Percentiles rank a stretch among this genome's conserved stretches.
These are phyloP conservation scores for Peromyscus nudipes DNA, from an alignment of 2,797 vertebrate species.

Conservation along the genomic window DNA sequence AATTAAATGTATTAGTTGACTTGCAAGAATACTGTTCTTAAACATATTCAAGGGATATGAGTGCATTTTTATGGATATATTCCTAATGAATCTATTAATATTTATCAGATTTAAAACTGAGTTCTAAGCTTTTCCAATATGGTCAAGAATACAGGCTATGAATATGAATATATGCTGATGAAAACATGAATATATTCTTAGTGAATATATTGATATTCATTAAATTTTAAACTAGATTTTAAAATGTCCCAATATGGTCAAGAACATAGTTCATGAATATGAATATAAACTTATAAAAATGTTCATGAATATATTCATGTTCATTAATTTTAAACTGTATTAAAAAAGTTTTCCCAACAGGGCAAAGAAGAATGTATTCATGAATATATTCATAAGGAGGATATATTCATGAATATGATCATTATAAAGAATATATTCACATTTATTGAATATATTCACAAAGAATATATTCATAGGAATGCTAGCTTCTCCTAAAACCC, in stretches of 20 bases:
- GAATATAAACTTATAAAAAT: slow-evolving; percentile 81
- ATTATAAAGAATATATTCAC: slow-evolving; percentile 79
- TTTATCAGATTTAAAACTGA: slow-evolving; percentile 77
- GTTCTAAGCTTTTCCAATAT: slow-evolving; percentile 70
- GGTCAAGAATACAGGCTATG: slow-evolving; percentile 69
- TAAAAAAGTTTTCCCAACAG: slow-evolving; percentile 82
- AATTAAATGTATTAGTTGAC: slow-evolving; percentile 53
- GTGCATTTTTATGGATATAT: slow-evolving; percentile 66
- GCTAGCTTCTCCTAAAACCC: slow-evolving; percentile 24
- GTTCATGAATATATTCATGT: slow-evolving; percentile 83
- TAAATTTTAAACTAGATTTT: slow-evolving; percentile 81
- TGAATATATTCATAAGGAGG: slow-evolving; percentile 81
- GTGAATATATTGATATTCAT: slow-evolving; percentile 83
- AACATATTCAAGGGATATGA: slow-evolving; percentile 58
- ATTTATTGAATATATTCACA: slow-evolving; percentile 77
- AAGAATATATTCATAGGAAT: slow-evolving; percentile 73
- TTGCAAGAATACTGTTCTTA: slow-evolving; percentile 44
- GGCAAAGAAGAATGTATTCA: slow-evolving; percentile 79
- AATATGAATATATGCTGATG: slow-evolving; percentile 81
- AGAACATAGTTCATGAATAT: slow-evolving; percentile 81
- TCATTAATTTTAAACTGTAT: slow-evolving; percentile 83
- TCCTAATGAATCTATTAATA: slow-evolving; percentile 74
- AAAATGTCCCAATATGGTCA: slow-evolving; percentile 80
- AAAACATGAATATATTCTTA: slow-evolving; percentile 78
- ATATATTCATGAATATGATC: slow-evolving; percentile 81